These are phyloP conservation scores for Ichneumoninae sp. DNA, from an alignment of 2,888 invertebrate genomes.

Conservation along the genomic window DNA sequence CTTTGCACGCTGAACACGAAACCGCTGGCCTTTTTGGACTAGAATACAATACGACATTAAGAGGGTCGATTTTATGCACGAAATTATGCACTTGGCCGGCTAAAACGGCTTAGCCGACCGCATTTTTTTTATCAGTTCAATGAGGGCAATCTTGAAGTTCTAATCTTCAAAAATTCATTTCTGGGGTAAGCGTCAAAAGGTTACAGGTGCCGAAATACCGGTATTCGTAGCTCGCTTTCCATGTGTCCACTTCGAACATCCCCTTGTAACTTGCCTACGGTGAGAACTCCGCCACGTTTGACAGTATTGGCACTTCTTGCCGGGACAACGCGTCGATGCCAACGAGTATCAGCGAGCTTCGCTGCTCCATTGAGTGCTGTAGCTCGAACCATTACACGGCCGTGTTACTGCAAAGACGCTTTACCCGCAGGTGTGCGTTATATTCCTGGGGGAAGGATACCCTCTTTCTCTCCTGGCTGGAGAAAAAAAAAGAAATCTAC, in stretches of 20 bases:
- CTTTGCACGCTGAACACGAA: too few species aligned
- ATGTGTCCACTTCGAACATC: background rate
- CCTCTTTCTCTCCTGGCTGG: slow-evolving; percentile 4
- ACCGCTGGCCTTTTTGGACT: too few species aligned
- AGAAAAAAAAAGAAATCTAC: slow-evolving; percentile 40
- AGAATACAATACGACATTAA: too few species aligned
- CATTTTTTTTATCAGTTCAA: too few species aligned
- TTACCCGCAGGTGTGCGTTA: slow-evolving; percentile 8
- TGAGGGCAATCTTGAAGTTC: too few species aligned
- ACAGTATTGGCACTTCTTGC: slow-evolving; percentile 19
- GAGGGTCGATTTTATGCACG: too few species aligned
- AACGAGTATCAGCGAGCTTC: slow-evolving; percentile 1
- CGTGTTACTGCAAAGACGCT: background rate
- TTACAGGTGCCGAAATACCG: too few species aligned
- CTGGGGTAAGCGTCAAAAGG: too few species aligned
- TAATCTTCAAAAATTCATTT: too few species aligned
- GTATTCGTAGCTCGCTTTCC: background rate
- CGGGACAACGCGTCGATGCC: background rate
- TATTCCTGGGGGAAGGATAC: background rate
- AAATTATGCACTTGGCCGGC: too few species aligned
- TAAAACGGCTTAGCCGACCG: too few species aligned
- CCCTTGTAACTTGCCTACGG: background rate
- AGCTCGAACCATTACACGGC: background rate
- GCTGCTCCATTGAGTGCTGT: background rate
- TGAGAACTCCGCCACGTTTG: background rate